Evolutionary conservation across 2,113 vertebrate genomes (phyloP), one percentile per base, ranked within the genome.

Genomic region (Myotis davidii): DNA sequence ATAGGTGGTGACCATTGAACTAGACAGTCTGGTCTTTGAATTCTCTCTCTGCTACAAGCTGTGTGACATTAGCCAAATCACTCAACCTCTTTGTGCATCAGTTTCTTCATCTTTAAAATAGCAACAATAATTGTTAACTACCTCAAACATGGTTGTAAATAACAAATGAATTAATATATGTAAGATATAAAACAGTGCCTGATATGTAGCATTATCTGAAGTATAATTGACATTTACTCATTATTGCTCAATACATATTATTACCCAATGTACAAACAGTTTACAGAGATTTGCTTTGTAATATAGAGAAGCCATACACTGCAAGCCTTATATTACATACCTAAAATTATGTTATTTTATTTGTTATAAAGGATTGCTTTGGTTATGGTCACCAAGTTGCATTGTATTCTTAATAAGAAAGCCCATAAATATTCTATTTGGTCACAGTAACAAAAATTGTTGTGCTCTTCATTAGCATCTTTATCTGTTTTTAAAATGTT

Each of bases 101-200:
- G 25, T 84, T 81, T 82, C 76, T 81, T 88, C 76, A 83, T 72
- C 25, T 70, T 73, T 79, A 85, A 92, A 69, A 84, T 59, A 78
- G 21, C 25, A 21, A 52, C n/a, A 88, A 54, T 50, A 69, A 39
- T 37, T 39, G 25, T 8, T 8, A 88, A 74, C 25, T 64, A 54
- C 10, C 5, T 32, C 16, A 86, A n/a, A 52, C 52, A 48, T n/a
- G 20, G 23, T 65, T n/a, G 5, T 65, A 83, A n/a, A 54, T 17
- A 42, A 12, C 77, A 70, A 77, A 9, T 45, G 3, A 76, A 50
- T 69, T 78, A 34, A 81, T 81, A 34, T 34, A 48, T 39, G 20
- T 56, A 83, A 78, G 16, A 9, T 54, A 20, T 48, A 69, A 56
- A 79, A 42, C 1, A 74, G 20, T 82, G 27, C 3, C 77, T 54